phyloP scores from a whole-genome alignment of 1,140 invertebrate genomes.

The Propsilocerus akamusi region DNA sequence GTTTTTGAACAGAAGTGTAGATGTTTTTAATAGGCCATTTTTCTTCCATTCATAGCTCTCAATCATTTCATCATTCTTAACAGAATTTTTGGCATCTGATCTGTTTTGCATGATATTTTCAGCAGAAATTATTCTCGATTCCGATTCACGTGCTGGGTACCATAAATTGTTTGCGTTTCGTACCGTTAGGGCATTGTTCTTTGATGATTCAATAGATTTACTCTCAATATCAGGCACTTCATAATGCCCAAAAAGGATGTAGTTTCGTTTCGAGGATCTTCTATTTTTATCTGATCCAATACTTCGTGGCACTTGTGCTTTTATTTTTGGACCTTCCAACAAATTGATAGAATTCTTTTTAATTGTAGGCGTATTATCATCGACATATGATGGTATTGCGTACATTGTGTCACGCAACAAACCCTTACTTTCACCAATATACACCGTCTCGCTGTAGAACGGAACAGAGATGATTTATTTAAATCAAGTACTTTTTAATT shows the following conservation, averaged over 20 bases:
- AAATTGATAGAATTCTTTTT: slow-evolving; percentile 38
- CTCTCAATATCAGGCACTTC: slow-evolving; percentile 43
- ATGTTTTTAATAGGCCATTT: neutral
- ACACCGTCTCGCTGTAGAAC: slow-evolving; percentile 67
- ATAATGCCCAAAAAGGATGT: slow-evolving; percentile 49
- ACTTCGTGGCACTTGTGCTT: slow-evolving; percentile 18
- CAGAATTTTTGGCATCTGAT: neutral
- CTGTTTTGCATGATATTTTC: neutral
- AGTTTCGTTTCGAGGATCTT: slow-evolving; percentile 17
- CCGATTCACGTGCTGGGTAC: neutral
- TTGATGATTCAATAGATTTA: neutral
- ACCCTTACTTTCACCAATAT: slow-evolving; percentile 76
- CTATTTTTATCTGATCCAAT: slow-evolving; percentile 20
- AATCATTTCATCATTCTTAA: neutral
- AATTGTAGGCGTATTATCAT: slow-evolving; percentile 60
- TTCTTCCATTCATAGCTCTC: neutral
- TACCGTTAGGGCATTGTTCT: neutral
- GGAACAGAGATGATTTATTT: slow-evolving; percentile 9
- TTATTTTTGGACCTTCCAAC: slow-evolving; percentile 41
- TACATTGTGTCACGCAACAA: slow-evolving; percentile 44
- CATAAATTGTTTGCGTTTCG: neutral
- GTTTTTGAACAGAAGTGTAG: slow-evolving; percentile 11
- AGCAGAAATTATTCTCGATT: neutral
- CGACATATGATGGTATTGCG: slow-evolving; percentile 77
- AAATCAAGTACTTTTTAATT: neutral